Evolutionary conservation across 1,140 invertebrate genomes (phyloP).

Genomic region (Ruditapes philippinarum): DNA sequence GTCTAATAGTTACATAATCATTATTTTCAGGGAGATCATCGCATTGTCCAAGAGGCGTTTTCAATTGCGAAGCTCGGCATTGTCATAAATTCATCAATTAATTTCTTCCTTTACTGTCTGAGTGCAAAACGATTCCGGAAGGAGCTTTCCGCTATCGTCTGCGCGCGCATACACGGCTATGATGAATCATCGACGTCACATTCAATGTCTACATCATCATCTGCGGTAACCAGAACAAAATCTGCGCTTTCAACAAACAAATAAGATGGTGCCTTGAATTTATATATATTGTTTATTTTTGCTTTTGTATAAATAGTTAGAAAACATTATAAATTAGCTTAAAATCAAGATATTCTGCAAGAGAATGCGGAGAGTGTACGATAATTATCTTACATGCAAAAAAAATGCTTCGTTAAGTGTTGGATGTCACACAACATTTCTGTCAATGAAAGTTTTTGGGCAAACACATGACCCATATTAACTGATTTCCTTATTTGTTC

Average conservation of each 20-base stretch:
- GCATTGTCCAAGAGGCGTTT: constrained; percentile 75
- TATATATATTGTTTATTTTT: too few relatives aligned
- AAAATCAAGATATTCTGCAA: too few relatives aligned
- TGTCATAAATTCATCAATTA: constrained; percentile 83
- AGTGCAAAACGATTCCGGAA: constrained; percentile 80
- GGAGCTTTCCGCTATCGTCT: constrained; percentile 64
- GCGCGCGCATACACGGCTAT: background rate
- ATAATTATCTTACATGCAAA: too few relatives aligned
- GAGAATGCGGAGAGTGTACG: too few relatives aligned
- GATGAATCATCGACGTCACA: background rate
- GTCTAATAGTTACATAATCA: background rate
- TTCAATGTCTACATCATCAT: constrained; percentile 48
- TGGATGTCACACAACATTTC: too few relatives aligned
- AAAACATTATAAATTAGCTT: too few relatives aligned
- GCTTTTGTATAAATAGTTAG: too few relatives aligned
- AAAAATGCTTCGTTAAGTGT: too few relatives aligned
- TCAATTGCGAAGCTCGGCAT: constrained; percentile 78
- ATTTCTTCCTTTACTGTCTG: constrained; percentile 84
- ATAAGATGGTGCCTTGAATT: too few relatives aligned
- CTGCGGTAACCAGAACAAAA: constrained; percentile 34
- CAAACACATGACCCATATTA: too few relatives aligned
- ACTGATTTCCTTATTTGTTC: too few relatives aligned
- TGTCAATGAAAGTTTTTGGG: too few relatives aligned
- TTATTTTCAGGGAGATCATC: constrained; percentile 70
- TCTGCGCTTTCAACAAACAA: constrained; percentile 13